A percentile compares a stretch with the other conserved stretches of the same genome.
Conservation (phyloP, 30 jellyfish, hydroid and myxozoan species). For the Clytia hemisphaerica region DNA sequence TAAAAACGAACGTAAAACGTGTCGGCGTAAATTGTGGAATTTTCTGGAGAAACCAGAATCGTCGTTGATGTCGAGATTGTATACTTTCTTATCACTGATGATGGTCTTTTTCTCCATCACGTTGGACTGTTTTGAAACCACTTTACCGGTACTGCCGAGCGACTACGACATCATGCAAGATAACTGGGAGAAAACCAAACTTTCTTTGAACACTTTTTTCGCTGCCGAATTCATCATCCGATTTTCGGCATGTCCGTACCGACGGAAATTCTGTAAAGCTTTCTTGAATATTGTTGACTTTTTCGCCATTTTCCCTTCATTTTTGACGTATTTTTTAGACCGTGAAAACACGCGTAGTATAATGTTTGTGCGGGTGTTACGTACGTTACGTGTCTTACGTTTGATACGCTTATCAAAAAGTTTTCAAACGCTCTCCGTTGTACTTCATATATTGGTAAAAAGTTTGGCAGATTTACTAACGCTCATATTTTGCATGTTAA, state of each 20-base stretch:
- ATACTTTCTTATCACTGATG: slow-evolving; percentile 46
- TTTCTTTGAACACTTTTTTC: slow-evolving; percentile 47
- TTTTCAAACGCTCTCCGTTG: slow-evolving; percentile 46
- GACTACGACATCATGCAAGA: slow-evolving; percentile 21
- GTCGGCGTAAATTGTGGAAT: slow-evolving; percentile 39
- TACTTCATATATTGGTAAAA: slow-evolving; percentile 46
- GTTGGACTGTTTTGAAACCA: slow-evolving; percentile 64
- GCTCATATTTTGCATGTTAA: slow-evolving; percentile 47
- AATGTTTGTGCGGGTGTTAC: slow-evolving; percentile 39
- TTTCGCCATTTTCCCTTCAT: slow-evolving; percentile 63
- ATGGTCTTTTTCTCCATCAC: slow-evolving; percentile 54
- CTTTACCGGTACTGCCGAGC: slow-evolving; percentile 1
- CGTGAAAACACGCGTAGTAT: slow-evolving; percentile 20
- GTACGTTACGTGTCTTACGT: slow-evolving; percentile 70
- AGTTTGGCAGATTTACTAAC: slow-evolving; percentile 52
- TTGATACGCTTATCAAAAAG: slow-evolving; percentile 57
- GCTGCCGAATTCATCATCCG: slow-evolving; percentile 55
- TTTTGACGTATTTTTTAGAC: slow-evolving; percentile 24
- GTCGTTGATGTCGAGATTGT: slow-evolving; percentile 54
- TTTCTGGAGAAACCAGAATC: slow-evolving; percentile 77
- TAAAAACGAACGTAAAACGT: neutral
- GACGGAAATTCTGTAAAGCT: slow-evolving; percentile 26
- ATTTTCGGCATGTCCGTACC: slow-evolving; percentile 44
- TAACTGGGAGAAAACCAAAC: slow-evolving; percentile 26
- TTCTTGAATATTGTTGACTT: slow-evolving; percentile 48